A percentile compares a stretch with the other conserved stretches of the same genome.
phyloP scores from a whole-genome alignment of 2,888 invertebrate genomes.

The Drosophila pegasa region DNA sequence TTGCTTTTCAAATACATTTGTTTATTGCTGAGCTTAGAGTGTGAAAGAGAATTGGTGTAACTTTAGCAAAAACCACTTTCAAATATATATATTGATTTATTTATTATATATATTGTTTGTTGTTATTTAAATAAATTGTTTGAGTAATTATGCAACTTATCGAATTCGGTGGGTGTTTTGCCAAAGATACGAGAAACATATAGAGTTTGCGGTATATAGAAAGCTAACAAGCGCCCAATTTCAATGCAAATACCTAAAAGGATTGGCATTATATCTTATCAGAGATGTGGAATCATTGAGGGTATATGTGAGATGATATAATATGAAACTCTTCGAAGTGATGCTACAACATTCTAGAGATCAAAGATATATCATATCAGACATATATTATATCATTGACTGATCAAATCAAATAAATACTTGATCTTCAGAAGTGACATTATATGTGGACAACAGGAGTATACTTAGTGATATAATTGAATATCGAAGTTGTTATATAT shows the following conservation, averaged over 20 bases:
- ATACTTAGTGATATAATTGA: not conserved
- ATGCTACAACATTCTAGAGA: not conserved
- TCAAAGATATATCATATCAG: not conserved
- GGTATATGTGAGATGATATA: not conserved
- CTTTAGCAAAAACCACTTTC: conserved; percentile 65
- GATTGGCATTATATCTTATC: conserved; percentile 4
- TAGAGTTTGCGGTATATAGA: not conserved
- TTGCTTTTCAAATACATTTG: conserved; percentile 43
- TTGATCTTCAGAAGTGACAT: too few relatives aligned
- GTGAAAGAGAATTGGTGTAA: conserved; percentile 8
- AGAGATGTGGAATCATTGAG: not conserved
- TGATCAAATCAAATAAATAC: too few relatives aligned
- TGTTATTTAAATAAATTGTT: not conserved
- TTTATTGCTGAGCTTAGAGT: conserved; percentile 17
- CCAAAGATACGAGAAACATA: conserved; percentile 55
- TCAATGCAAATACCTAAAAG: conserved; percentile 24
- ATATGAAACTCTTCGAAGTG: not conserved
- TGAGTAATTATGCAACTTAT: conserved; percentile 38
- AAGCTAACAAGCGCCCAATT: conserved; percentile 39
- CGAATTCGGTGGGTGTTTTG: conserved; percentile 69
- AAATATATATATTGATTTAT: conserved; percentile 8
- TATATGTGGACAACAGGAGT: too few relatives aligned
- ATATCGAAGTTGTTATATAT: not conserved
- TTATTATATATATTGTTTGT: conserved; percentile 6
- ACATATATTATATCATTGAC: too few relatives aligned